These are phyloP conservation scores for Pangasianodon gigas DNA, from an alignment of 2,113 vertebrate genomes.

Conservation along the genomic window DNA sequence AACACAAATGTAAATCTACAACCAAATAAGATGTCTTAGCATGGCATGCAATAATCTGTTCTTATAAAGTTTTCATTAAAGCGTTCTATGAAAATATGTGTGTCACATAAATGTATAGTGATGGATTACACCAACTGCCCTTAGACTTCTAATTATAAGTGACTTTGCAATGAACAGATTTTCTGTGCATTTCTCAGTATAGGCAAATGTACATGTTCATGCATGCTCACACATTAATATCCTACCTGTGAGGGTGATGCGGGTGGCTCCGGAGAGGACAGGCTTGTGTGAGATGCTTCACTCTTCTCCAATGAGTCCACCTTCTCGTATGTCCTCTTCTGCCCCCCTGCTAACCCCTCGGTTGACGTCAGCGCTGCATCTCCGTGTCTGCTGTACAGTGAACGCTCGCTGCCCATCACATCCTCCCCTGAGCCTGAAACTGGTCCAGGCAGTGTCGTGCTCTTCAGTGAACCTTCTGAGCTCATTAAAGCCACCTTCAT, in stretches of 20 bases:
- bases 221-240: neutral
- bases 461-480: constrained; percentile 69
- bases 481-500: constrained; percentile 77
- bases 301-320: constrained; percentile 79
- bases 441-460: constrained; percentile 48
- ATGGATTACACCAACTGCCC: neutral
- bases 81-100: neutral
- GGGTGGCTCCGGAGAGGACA: constrained; percentile 63
- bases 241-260: constrained; percentile 73
- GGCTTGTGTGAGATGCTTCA: constrained; percentile 66
- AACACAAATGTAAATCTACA: neutral
- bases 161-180: neutral
- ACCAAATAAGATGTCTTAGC: neutral
- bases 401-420: constrained; percentile 67
- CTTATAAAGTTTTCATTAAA: neutral
- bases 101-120: neutral
- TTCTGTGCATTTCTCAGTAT: neutral
- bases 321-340: constrained; percentile 81
- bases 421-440: constrained; percentile 68
- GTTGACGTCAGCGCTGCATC: constrained; percentile 48
- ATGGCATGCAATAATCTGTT: neutral
- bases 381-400: constrained; percentile 65
- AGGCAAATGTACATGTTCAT: neutral
- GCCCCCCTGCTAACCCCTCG: constrained; percentile 65
- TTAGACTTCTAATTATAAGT: neutral